Percentiles rank a stretch among this genome's conserved stretches.
phyloP scores from a whole-genome alignment of 2,888 invertebrate genomes.

The Eupsilia transversa region DNA sequence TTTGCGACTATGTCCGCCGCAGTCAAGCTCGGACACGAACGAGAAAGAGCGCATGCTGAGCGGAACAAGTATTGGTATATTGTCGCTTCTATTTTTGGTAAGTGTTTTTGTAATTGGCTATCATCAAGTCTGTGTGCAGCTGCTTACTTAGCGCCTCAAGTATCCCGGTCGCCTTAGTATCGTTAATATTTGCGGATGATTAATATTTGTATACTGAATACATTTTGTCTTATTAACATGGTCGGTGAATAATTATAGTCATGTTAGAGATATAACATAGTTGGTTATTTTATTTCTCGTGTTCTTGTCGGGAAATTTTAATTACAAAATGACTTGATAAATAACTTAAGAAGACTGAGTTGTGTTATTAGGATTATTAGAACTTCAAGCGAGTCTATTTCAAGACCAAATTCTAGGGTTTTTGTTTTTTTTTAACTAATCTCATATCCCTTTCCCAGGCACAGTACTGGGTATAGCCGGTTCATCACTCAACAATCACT shows the following conservation, averaged over 20 bases:
- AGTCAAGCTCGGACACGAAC: slow-evolving; percentile 95
- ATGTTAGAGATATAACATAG: background rate
- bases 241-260: background rate
- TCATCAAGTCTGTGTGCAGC: background rate
- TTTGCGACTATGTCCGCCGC: slow-evolving; percentile 94
- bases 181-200: background rate
- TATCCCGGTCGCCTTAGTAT: background rate
- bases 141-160: background rate
- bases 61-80: slow-evolving; percentile 96
- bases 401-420: background rate
- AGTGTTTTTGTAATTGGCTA: slow-evolving; percentile 56
- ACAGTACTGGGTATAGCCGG: slow-evolving; percentile 92
- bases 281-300: background rate
- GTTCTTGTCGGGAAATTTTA: background rate
- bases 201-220: too few relatives aligned
- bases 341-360: background rate
- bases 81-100: slow-evolving; percentile 92
- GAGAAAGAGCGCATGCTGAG: slow-evolving; percentile 95
- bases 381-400: background rate
- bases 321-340: background rate
- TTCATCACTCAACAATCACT: slow-evolving; percentile 92
- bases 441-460: slow-evolving; percentile 77
- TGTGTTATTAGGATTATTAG: background rate
- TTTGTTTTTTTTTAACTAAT: background rate
- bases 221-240: background rate